Base-by-base conservation (phyloP, 2,113 vertebrate genomes). In the Bostrychus sinensis region DNA sequence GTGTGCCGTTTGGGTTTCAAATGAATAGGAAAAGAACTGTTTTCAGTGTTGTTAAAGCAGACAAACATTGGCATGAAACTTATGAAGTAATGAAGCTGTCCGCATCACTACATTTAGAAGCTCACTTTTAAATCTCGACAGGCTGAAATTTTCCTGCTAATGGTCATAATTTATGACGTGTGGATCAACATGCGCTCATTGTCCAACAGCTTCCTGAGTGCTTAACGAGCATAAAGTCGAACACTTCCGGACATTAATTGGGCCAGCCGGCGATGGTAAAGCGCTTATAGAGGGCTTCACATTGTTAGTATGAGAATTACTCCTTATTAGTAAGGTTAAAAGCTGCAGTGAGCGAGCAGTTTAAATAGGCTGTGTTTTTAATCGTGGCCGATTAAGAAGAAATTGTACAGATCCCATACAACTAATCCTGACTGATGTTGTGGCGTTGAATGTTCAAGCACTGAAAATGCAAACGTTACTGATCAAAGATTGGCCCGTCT, bases 101-200 rank as follows among this genome's bases (percentile, higher is more conserved):
- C 70, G 60, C 78, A 66, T 84, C 86, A 89, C 83, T 85, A 86
- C 85, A 89, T 90, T 90, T 83, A 80, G 54, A 89, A 87, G 66
- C 75, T 72, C 75, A 76, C 82, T 85, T 80, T 76, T 78, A 76
- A 77, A 83, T 84, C 78, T 79, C 78, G 85, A 88, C 87, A 86
- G 82, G 71, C 36, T 71, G 62, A 73, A 78, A 83, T 75, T 36
- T 79, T 87, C 76, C 84, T 73, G 71, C 85, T 89, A 88, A 89
- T 89, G 86, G 86, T 79, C 83, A 74, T 88, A 86, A 88, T 90
- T 89, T 89, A 90, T 89, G 89, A 90, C 72, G 89, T 90, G 89
- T 84, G 80, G 80, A 89, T 82, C 85, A 88, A 88, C 89, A 87
- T 87, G 86, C 62, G 81, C 86, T 85, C 86, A 86, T 84, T 83